These are phyloP conservation scores for Phragmatobia fuliginosa DNA, from an alignment of 2,888 invertebrate species.

Conservation along the genomic window DNA sequence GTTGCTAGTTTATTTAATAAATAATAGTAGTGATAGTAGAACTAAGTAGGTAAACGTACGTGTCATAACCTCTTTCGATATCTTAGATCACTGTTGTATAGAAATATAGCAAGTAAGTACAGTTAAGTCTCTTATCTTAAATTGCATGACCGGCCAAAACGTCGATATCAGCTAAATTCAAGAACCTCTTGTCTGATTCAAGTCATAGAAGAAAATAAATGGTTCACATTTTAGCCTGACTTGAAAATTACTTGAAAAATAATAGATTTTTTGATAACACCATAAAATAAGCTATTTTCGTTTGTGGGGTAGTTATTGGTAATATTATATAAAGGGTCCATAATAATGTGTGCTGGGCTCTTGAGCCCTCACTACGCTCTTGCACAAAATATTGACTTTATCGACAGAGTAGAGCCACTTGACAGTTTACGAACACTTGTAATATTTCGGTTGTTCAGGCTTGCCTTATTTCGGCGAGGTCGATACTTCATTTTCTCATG, in stretches of 20 bases:
- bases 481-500: constrained; percentile 33
- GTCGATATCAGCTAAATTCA: neutral
- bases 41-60: neutral
- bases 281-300: too few species aligned
- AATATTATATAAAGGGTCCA: constrained; percentile 36
- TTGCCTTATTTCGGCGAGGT: constrained; percentile 24
- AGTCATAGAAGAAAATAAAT: constrained; percentile 10
- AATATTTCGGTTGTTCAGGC: constrained; percentile 17
- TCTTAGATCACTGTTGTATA: neutral
- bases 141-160: neutral
- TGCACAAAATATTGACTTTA: constrained; percentile 48
- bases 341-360: constrained; percentile 29
- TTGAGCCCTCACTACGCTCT: constrained; percentile 30
- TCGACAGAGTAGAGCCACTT: constrained; percentile 37
- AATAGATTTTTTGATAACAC: constrained; percentile 41
- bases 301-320: too few species aligned
- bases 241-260: constrained; percentile 33
- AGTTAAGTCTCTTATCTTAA: neutral
- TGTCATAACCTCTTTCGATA: neutral
- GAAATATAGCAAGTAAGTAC: neutral
- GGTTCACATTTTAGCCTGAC: constrained; percentile 13
- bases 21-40: neutral
- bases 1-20: neutral
- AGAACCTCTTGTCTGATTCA: neutral
- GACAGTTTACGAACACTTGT: constrained; percentile 30